Base-by-base conservation (phyloP, 2,113 vertebrate genomes). In the Alouatta palliata region DNA sequence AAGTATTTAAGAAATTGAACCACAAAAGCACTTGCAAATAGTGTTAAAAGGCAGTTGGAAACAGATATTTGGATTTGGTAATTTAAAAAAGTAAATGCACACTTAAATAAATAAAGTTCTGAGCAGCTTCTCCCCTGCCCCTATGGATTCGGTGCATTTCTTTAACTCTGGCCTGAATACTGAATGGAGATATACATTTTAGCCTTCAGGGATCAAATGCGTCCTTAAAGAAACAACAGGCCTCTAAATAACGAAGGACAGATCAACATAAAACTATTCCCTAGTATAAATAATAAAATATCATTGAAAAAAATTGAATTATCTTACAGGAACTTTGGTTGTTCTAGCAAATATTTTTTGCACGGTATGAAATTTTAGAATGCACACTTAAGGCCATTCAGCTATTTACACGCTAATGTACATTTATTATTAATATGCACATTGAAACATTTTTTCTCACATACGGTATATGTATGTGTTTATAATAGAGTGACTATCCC, bases 281-380 rank as follows among this genome's bases (percentile, higher is more conserved):
- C 30, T 21, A 87, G 12, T 64, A 70, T 88, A 96, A 96, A 81
- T n/a, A 93, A 95, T 86, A 6, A 91, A 70, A 56, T 11, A 58
- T 58, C 40, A 20, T 71, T 82, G n/a, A 49, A 96, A 49, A 96
- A 91, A 85, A 87, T 79, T 94, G 83, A 83, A 91, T 96, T 85
- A 94, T 52, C 5, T 90, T 86, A 5, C 32, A 32, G 21, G 71
- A 68, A 93, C 73, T 66, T 91, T 61, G 32, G 43, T 86, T 89
- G n/a, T 83, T 93, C 37, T 91, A 90, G 89, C 79, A 94, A 93
- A 90, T 90, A 95, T n/a, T 79, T 92, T 94, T 90, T 95, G 30
- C 1, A 64, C 23, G 56, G 32, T 43, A 17, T 96, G 54, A 87
- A 91, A 97, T 95, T 97, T 32, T 54, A 95, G 71, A 95, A 90